Evolutionary conservation across 2,797 vertebrate species (phyloP), one percentile per base, ranked within the genome.

Genomic region (Lerista edwardsae): DNA sequence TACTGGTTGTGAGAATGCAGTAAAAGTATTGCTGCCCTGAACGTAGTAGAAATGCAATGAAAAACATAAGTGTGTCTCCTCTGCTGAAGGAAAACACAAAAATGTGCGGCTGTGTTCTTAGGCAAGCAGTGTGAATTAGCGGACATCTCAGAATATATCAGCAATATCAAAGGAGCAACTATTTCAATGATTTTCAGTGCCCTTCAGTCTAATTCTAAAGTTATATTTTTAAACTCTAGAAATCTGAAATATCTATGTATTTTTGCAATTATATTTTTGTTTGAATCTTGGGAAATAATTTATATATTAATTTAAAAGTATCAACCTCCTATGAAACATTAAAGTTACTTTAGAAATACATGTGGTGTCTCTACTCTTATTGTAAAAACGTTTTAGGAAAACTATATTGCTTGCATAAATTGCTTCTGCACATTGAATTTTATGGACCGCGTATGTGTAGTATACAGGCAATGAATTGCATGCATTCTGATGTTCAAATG

Each of bases 101-200:
- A 47, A 81, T 59, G 68, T 59, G 7, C 39, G 0, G 14, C 27
- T 61, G 7, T 51, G 11, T 77, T 84, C 72, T 75, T 62, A 85
- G 39, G 57, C 8, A 4, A 6, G 69, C 21, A 61, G 57, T 69
- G 77, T 64, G n/a, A 80, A 74, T 85, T 68, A 51, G 62, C 75
- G 31, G 21, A 17, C 19, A 23, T 71, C 31, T 80, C 61, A 90
- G 55, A 88, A 86, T 84, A 76, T 74, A 84, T 80, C 21, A 39
- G 34, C n/a, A 69, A 31, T 36, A 68, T 69, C 23, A 69, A 0
- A 57, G 27, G 0, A 55, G 68, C 29, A 36, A 44, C 67, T 76
- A 0, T 2, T 44, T 27, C 68, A 61, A 79, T 4, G 1, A 51
- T 57, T 86, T 84, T 72, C 61, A 47, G 21, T 73, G 15, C 31